Evolutionary conservation across 1,140 invertebrate genomes (phyloP), one percentile per base, ranked within the genome.

Genomic region (Octopus sinensis): DNA sequence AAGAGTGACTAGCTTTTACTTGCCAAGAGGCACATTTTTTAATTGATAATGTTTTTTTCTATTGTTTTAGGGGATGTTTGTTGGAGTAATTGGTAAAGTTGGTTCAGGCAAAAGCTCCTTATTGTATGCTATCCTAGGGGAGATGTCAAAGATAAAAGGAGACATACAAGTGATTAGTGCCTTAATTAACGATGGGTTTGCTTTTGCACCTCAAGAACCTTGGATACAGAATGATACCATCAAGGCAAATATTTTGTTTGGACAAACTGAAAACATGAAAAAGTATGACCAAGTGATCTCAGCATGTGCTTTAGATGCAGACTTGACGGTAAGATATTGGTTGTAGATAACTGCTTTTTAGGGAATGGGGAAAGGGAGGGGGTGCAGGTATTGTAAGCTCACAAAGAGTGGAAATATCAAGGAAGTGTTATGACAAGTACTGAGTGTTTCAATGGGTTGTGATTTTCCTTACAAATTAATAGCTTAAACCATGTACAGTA

Each of bases 221-320:
- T 99, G 97, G 97, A 91, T 99, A 71, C 94, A 97, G 87, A 93
- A 96, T 81, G 95, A 95, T 54, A 96, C 96, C 0, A 94, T 99
- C 53, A 92, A 94, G 75, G 95, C 97, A 54, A 99, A 99, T 88
- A 98, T 99, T 87, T 90, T 98, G 5, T 98, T 98, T 92, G 97
- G 96, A 0, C 94, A 93, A 86, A 89, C 93, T 4, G 96, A 94
- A 84, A 94, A 97, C 88, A 92, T 93, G 78, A 91, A 91, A 30
- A 94, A 93, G 90, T 99, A 98, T 88, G 92, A 92, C 88, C 92
- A 88, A 85, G 90, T 91, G 0, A 86, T 99, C 4, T 93, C 95
- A 87, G 95, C 95, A 0, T 98, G 97, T 90, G 95, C 95, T 6
- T 90, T 99, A 9, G 92, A 92, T 56, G 93, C 95, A 86, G 96